These are phyloP conservation scores for Cepphus grylle DNA, from an alignment of 2,113 vertebrate genomes.

Conservation along the genomic window DNA sequence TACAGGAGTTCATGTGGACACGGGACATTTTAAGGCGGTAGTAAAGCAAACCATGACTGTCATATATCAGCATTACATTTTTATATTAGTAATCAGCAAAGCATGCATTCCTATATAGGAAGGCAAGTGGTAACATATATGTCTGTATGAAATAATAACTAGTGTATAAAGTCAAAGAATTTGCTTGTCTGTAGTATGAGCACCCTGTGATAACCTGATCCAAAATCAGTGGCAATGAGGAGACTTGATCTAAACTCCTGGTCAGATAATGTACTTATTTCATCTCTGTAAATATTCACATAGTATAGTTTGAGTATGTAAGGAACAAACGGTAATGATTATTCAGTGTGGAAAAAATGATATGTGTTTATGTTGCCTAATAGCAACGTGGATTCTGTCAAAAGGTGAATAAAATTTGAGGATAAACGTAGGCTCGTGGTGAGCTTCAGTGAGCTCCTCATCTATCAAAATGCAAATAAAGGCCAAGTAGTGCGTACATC, in stretches of 20 bases:
- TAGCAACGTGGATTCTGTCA: background rate
- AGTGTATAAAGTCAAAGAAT: background rate
- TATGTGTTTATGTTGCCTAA: background rate
- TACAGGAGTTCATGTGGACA: background rate
- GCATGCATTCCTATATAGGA: background rate
- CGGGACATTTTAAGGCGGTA: background rate
- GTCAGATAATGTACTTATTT: background rate
- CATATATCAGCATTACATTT: background rate
- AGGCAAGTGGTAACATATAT: background rate
- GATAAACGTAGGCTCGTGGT: background rate
- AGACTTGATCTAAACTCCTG: background rate
- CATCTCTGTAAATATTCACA: background rate
- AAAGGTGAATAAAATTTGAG: background rate
- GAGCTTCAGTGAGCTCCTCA: background rate
- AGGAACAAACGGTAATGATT: background rate
- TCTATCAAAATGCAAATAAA: background rate
- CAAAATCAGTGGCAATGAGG: background rate
- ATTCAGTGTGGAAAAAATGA: background rate
- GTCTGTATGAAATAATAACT: background rate
- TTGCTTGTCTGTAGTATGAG: background rate
- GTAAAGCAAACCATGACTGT: constrained; percentile 9
- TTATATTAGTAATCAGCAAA: background rate
- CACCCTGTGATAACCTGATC: background rate
- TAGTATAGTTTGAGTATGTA: background rate
- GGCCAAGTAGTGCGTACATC: background rate